phyloP scores from a whole-genome alignment of 2,888 invertebrate species.

The Drosophila mettleri region DNA sequence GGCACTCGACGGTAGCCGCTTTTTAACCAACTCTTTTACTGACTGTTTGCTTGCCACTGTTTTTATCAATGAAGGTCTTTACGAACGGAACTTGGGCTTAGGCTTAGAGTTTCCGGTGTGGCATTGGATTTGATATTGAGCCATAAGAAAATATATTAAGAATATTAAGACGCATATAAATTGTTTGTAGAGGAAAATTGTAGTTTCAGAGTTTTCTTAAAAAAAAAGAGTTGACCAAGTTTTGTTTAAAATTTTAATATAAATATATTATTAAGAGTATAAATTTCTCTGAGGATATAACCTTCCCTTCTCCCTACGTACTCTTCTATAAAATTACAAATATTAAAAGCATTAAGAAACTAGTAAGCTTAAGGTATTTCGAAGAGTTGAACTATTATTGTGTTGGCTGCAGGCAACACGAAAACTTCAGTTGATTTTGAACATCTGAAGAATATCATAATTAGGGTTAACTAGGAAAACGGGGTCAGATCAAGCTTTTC shows the following conservation, averaged over 20 bases:
- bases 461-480: neutral
- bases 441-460: neutral
- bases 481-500: neutral
- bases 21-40: constrained; percentile 24
- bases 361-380: neutral
- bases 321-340: neutral
- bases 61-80: constrained; percentile 28
- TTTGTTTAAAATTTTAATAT: no score
- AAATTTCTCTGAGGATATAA: neutral
- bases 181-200: neutral
- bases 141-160: neutral
- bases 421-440: neutral
- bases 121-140: no score
- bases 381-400: constrained; percentile 13
- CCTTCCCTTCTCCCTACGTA: no score
- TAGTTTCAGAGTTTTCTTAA: no score
- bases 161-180: neutral
- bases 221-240: no score
- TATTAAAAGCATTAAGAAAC: neutral
- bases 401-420: neutral
- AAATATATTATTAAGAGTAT: no score
- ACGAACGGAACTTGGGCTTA: neutral
- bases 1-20: constrained; percentile 28
- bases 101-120: constrained; percentile 3
- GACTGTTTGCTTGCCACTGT: constrained; percentile 6